Evolutionary conservation across 1,140 invertebrate species (phyloP).

Genomic region (Cyclina sinensis): DNA sequence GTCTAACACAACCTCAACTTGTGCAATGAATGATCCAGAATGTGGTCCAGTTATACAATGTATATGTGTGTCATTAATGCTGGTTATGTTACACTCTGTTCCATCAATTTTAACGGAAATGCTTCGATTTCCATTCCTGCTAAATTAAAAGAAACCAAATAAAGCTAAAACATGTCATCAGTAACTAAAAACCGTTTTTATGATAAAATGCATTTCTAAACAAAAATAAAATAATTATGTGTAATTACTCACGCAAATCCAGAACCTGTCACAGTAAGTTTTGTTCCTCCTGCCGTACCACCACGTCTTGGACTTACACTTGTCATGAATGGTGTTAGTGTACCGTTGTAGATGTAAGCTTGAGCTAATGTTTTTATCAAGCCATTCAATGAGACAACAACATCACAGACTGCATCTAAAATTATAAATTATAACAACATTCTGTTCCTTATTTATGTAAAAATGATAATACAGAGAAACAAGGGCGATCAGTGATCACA

Average conservation of each 20-base stretch:
- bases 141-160: too few species aligned
- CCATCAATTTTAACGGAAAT: constrained; percentile 72
- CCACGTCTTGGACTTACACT: constrained; percentile 65
- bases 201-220: too few species aligned
- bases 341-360: constrained; percentile 46
- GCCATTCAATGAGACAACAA: constrained; percentile 69
- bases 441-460: too few species aligned
- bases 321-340: constrained; percentile 72
- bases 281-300: constrained; percentile 44
- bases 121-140: neutral
- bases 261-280: constrained; percentile 75
- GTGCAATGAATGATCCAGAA: constrained; percentile 49
- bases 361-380: constrained; percentile 43
- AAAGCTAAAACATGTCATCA: too few species aligned
- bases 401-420: constrained; percentile 53
- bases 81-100: constrained; percentile 63
- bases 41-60: constrained; percentile 72
- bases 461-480: too few species aligned
- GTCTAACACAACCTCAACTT: constrained; percentile 69
- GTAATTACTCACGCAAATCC: constrained; percentile 77
- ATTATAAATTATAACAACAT: too few species aligned
- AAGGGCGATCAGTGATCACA: too few species aligned
- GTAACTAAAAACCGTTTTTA: too few species aligned
- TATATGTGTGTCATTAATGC: constrained; percentile 68
- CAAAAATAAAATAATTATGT: too few species aligned